Percentiles rank a stretch among this genome's conserved stretches.
Evolutionary conservation across 2,888 invertebrate species (phyloP).

Genomic region (Tryphoninae sp.): DNA sequence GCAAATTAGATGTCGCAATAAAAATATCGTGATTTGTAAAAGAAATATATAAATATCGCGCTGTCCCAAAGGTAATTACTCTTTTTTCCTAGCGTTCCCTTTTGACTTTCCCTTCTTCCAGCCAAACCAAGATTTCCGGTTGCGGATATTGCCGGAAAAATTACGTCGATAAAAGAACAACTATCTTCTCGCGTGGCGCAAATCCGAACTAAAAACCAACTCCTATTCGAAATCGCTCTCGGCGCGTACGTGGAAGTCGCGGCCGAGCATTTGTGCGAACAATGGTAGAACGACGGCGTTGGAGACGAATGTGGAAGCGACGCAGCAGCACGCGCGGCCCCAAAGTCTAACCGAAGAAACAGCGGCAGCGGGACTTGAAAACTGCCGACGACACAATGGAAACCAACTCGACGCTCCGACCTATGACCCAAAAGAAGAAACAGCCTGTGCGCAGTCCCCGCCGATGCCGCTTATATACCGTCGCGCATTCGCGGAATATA

Average conservation of each 20-base stretch:
- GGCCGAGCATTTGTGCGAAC: conserved; percentile 69
- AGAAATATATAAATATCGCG: too few species aligned
- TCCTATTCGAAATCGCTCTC: conserved; percentile 62
- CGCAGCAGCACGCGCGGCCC: conserved; percentile 51
- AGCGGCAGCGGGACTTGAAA: conserved; percentile 71
- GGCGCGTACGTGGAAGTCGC: conserved; percentile 79
- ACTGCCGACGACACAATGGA: conserved; percentile 79
- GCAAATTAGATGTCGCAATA: too few species aligned
- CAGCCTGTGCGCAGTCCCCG: conserved; percentile 58
- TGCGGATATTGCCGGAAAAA: not conserved
- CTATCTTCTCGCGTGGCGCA: conserved; percentile 3
- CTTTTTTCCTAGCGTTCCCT: too few species aligned
- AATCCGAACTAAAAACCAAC: conserved; percentile 32
- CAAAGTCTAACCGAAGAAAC: conserved; percentile 58
- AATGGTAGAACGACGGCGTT: conserved; percentile 70
- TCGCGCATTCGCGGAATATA: conserved; percentile 72
- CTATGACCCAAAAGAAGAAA: conserved; percentile 75
- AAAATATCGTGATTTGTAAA: too few species aligned
- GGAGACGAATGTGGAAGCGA: conserved; percentile 51
- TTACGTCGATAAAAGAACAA: conserved; percentile 40
- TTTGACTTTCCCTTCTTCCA: too few species aligned
- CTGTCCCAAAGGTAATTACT: too few species aligned
- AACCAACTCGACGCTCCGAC: conserved; percentile 80
- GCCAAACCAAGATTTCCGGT: not conserved
- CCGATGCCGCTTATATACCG: conserved; percentile 46